Conservation (phyloP, 2,113 vertebrate species). For the Mixornis gularis region DNA sequence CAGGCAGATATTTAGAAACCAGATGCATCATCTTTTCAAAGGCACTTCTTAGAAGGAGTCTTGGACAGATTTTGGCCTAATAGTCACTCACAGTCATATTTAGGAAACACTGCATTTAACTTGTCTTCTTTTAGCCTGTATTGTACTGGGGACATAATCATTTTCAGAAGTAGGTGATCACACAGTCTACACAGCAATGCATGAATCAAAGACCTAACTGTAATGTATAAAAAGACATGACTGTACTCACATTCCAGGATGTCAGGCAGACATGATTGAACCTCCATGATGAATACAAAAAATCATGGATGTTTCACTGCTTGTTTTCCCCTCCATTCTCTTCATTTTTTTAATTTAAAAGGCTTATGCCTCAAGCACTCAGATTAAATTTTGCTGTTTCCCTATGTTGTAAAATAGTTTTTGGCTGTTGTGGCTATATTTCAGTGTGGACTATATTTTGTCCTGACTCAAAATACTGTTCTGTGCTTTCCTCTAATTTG, state of each 20-base stretch:
- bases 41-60: background rate
- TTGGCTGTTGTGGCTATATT: background rate
- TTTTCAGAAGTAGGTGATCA: background rate
- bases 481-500: background rate
- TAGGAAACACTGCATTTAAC: background rate
- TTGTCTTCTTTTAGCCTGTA: background rate
- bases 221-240: background rate
- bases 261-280: background rate
- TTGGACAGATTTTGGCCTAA: background rate
- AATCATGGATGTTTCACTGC: background rate
- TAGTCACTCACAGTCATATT: background rate
- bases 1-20: background rate
- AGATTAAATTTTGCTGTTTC: background rate
- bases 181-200: background rate
- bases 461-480: background rate
- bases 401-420: background rate
- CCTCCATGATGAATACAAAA: background rate
- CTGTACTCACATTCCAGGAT: background rate
- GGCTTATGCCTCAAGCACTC: background rate
- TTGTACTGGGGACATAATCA: background rate
- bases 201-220: background rate
- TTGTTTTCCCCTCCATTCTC: background rate
- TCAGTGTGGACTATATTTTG: background rate
- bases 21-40: background rate
- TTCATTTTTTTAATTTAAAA: background rate